Evolutionary conservation across 2,113 vertebrate species (phyloP).

Genomic region (Psephotus haematonotus): DNA sequence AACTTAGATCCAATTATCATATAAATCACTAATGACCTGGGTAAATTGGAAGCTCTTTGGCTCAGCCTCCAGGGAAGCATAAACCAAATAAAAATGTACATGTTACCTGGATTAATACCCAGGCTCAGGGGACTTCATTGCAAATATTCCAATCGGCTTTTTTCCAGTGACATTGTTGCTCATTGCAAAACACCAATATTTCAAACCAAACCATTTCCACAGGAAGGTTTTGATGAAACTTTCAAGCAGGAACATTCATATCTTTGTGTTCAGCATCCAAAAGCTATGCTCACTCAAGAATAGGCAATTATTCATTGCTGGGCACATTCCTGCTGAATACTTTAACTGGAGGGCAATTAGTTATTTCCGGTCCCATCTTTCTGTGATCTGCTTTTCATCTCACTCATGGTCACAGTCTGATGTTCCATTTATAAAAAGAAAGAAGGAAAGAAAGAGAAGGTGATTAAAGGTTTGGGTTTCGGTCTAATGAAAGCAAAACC

Average conservation of each 20-base stretch:
- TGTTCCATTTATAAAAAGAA: not conserved
- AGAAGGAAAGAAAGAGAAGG: not conserved
- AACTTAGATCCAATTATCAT: conserved; percentile 69
- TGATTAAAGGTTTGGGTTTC: not conserved
- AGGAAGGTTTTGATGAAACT: not conserved
- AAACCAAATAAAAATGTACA: conserved; percentile 57
- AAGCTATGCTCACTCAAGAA: not conserved
- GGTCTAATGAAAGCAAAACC: not conserved
- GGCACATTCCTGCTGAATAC: not conserved
- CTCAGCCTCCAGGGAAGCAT: conserved; percentile 51
- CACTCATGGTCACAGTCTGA: not conserved
- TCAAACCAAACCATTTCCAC: conserved; percentile 2
- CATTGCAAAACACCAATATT: not conserved
- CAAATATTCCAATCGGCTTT: not conserved
- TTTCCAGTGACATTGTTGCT: not conserved
- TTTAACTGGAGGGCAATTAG: not conserved
- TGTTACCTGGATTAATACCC: conserved; percentile 53
- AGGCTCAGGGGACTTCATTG: not conserved
- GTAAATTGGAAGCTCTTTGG: conserved; percentile 62
- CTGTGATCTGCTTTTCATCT: not conserved
- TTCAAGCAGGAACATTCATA: not conserved
- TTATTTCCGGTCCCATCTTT: not conserved
- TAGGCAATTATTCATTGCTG: not conserved
- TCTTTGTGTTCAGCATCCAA: not conserved
- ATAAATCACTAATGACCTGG: conserved; percentile 65